Evolutionary conservation across 2,888 invertebrate species (phyloP).

Genomic region (Microctonus brassicae): DNA sequence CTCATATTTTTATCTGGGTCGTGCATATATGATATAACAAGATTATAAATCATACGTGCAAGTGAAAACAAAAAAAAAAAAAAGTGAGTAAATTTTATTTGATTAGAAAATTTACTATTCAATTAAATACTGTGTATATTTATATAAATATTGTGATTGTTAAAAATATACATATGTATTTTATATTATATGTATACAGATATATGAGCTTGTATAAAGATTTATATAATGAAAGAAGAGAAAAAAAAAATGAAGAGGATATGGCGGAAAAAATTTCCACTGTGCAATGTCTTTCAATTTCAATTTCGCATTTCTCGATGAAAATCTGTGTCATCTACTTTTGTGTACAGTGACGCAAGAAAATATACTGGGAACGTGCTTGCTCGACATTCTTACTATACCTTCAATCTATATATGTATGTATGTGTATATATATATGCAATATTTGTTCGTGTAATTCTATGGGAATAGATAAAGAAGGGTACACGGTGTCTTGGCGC

Average conservation of each 20-base stretch:
- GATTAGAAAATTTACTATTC: background rate
- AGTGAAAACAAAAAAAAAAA: background rate
- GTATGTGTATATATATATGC: background rate
- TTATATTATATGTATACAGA: background rate
- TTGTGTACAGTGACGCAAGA: conserved; percentile 6
- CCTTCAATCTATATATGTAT: background rate
- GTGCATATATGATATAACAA: conserved; percentile 7
- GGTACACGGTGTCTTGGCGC: background rate
- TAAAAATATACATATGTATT: no score
- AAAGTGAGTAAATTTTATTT: background rate
- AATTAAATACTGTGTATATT: background rate
- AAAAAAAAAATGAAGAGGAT: no score
- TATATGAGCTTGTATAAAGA: background rate
- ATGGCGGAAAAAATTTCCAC: background rate
- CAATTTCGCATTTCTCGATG: conserved; percentile 11
- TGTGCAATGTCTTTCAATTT: conserved; percentile 23
- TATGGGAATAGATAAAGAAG: background rate
- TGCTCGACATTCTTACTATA: background rate
- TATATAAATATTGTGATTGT: no score
- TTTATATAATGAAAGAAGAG: conserved; percentile 1
- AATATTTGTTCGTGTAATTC: background rate
- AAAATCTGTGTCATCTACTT: conserved; percentile 17
- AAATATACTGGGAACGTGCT: conserved; percentile 13
- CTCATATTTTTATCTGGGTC: conserved; percentile 9
- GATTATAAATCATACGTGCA: conserved; percentile 1